Conservation (phyloP, 2,888 invertebrate species). For the Drosophila borealis region DNA sequence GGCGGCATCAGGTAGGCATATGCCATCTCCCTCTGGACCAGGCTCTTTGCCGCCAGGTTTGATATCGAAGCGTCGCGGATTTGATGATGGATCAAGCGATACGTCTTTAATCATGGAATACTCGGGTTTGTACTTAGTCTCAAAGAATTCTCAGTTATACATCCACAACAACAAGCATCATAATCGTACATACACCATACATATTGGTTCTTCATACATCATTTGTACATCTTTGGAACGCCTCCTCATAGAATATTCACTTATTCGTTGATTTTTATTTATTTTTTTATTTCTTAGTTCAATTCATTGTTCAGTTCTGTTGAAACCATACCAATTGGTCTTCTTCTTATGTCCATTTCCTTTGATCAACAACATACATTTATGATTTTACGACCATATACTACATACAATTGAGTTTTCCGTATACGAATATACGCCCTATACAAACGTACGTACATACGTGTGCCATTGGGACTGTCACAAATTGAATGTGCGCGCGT, state of each 20-base stretch:
- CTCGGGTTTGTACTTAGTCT: conserved; percentile 87
- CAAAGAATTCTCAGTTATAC: conserved; percentile 55
- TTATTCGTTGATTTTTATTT: background rate
- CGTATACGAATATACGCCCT: conserved; percentile 16
- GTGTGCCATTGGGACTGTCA: conserved; percentile 32
- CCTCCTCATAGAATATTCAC: conserved; percentile 32
- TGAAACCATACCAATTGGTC: conserved; percentile 43
- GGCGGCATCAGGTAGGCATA: conserved; percentile 89
- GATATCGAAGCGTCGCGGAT: conserved; percentile 89
- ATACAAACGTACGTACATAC: no score
- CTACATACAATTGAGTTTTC: conserved; percentile 12
- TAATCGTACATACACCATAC: conserved; percentile 52
- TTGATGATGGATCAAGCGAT: conserved; percentile 93
- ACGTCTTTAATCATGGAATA: conserved; percentile 95
- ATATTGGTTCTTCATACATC: conserved; percentile 46
- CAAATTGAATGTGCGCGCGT: conserved; percentile 43
- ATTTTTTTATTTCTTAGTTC: conserved; percentile 19
- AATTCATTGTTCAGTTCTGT: conserved; percentile 24
- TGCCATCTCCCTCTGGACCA: conserved; percentile 94
- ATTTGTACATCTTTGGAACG: conserved; percentile 47
- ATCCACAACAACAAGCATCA: conserved; percentile 45
- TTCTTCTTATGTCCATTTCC: conserved; percentile 12
- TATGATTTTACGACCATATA: conserved; percentile 24
- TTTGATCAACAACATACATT: conserved; percentile 20
- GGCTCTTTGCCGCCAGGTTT: conserved; percentile 91